A percentile compares a stretch with the other conserved stretches of the same genome.
phyloP scores from a whole-genome alignment of 2,888 invertebrate genomes.

The Belgica antarctica region DNA sequence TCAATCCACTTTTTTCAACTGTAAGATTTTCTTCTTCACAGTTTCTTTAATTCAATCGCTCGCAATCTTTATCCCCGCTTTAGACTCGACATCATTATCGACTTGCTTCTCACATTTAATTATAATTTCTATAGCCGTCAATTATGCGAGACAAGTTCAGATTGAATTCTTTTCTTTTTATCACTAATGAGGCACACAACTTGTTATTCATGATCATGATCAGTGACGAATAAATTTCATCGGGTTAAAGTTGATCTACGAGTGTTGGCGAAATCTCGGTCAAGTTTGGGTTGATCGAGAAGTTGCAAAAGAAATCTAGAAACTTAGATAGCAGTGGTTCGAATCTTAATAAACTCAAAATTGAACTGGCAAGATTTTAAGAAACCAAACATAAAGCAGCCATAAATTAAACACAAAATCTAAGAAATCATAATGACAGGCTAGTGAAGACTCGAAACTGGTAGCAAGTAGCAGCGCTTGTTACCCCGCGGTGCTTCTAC shows the following conservation, averaged over 20 bases:
- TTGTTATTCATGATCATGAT: neutral
- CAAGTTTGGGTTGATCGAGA: too few species aligned
- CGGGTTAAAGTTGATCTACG: neutral
- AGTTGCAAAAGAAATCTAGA: too few species aligned
- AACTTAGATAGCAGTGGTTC: too few species aligned
- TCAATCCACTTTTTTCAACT: neutral
- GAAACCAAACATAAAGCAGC: too few species aligned
- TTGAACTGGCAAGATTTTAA: too few species aligned
- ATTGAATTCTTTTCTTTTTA: neutral
- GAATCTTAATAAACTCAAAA: too few species aligned
- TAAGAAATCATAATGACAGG: neutral
- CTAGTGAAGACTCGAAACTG: constrained; percentile 11
- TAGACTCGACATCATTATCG: neutral
- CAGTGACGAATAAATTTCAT: neutral
- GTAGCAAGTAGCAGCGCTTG: neutral
- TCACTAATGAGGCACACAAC: neutral
- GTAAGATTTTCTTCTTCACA: too few species aligned
- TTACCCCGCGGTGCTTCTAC: too few species aligned
- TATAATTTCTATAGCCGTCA: neutral
- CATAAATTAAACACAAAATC: too few species aligned
- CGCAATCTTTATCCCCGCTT: neutral
- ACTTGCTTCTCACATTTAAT: neutral
- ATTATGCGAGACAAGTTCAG: constrained; percentile 13
- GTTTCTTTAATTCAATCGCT: constrained; percentile 1
- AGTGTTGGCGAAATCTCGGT: neutral